phyloP scores from a whole-genome alignment of 2,797 vertebrate genomes.

The Brachyrhaphis roseni region DNA sequence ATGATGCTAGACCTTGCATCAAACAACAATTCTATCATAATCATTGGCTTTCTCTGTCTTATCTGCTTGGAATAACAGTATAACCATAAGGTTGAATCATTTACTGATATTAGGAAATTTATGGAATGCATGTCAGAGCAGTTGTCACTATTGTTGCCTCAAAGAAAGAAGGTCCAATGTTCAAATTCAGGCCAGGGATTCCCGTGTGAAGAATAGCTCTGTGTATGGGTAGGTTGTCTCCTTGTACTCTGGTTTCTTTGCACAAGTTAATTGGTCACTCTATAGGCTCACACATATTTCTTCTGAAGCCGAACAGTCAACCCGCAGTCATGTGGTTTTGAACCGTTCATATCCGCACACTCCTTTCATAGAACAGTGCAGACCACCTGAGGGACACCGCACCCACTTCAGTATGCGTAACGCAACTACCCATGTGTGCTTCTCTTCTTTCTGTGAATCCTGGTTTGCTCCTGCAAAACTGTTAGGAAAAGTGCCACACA shows the following conservation, averaged over 20 bases:
- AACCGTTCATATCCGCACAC: too few species aligned
- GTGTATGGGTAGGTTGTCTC: not conserved
- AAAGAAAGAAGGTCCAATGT: not conserved
- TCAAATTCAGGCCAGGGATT: not conserved
- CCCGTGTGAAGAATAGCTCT: not conserved
- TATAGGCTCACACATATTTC: too few species aligned
- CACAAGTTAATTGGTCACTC: not conserved
- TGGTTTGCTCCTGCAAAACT: too few species aligned
- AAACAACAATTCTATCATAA: slow-evolving; percentile 31
- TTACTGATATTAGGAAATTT: not conserved
- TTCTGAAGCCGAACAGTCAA: too few species aligned
- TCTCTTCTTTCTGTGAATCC: too few species aligned
- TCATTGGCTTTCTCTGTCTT: not conserved
- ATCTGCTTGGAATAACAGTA: slow-evolving; percentile 14
- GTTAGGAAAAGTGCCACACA: too few species aligned
- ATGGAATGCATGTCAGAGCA: not conserved
- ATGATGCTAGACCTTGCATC: not conserved
- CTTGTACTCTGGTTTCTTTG: not conserved
- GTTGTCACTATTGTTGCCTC: not conserved
- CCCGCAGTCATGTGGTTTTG: too few species aligned
- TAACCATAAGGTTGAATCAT: not conserved
- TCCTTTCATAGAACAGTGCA: too few species aligned
- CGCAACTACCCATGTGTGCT: too few species aligned
- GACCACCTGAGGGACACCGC: too few species aligned
- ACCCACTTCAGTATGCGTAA: too few species aligned